phyloP scores from a whole-genome alignment of 2,888 invertebrate species.

The Chironomus tentans region DNA sequence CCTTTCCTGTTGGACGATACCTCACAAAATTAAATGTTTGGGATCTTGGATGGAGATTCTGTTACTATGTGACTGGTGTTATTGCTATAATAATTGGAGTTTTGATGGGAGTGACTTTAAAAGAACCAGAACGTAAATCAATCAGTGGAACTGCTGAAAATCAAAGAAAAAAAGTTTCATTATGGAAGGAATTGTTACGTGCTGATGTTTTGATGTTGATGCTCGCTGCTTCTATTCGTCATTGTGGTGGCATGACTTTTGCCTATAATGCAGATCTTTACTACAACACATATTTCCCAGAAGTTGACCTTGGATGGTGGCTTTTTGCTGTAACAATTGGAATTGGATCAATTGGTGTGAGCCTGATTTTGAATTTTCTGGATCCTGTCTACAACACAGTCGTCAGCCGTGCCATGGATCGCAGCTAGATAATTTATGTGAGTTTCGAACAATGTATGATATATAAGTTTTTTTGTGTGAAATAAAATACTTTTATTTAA shows the following conservation, averaged over 20 bases:
- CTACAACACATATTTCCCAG: constrained; percentile 65
- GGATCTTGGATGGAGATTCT: constrained; percentile 74
- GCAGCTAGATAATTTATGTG: no score
- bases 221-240: constrained; percentile 78
- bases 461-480: no score
- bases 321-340: constrained; percentile 79
- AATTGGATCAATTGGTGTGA: constrained; percentile 62
- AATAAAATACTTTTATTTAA: no score
- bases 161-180: constrained; percentile 48
- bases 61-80: constrained; percentile 71
- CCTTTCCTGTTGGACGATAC: constrained; percentile 84
- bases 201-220: constrained; percentile 72
- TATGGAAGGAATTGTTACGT: constrained; percentile 68
- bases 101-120: constrained; percentile 63
- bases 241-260: constrained; percentile 84
- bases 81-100: constrained; percentile 61
- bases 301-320: constrained; percentile 85
- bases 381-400: no score
- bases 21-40: constrained; percentile 64
- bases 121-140: constrained; percentile 64
- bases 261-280: constrained; percentile 82
- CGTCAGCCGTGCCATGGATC: no score
- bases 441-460: no score
- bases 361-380: no score
- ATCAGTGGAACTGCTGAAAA: constrained; percentile 52